A percentile compares a stretch with the other conserved stretches of the same genome.
These are phyloP conservation scores for Trissolcus brochymenae DNA, from an alignment of 2,888 invertebrate species.

Conservation along the genomic window DNA sequence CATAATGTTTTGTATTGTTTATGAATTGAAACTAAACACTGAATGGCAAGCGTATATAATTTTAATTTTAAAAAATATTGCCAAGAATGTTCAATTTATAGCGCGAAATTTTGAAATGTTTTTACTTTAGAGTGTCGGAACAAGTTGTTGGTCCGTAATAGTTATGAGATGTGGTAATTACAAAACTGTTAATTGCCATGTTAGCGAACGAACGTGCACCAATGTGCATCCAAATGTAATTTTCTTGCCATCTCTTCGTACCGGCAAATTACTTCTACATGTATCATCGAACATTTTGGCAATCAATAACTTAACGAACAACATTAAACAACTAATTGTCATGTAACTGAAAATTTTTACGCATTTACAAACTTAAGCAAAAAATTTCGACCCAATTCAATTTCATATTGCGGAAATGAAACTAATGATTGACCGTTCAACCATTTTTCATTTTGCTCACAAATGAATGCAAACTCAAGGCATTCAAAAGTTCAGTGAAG, in stretches of 20 bases:
- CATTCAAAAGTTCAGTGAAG: background rate
- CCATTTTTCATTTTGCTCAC: conserved; percentile 20
- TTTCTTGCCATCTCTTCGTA: conserved; percentile 33
- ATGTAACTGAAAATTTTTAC: too few relatives aligned
- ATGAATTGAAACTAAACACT: too few relatives aligned
- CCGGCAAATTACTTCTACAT: conserved; percentile 34
- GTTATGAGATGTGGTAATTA: conserved; percentile 43
- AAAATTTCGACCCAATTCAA: conserved; percentile 16
- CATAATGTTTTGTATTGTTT: too few relatives aligned
- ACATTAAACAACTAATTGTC: background rate
- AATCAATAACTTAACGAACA: conserved; percentile 18
- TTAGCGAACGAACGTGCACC: conserved; percentile 19
- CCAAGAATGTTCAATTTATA: too few relatives aligned
- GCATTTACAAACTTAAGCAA: background rate
- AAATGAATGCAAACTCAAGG: too few relatives aligned
- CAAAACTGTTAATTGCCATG: conserved; percentile 53
- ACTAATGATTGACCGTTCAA: conserved; percentile 18
- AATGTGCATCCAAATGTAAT: conserved; percentile 35
- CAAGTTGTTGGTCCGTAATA: conserved; percentile 42
- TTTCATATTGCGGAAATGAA: conserved; percentile 33
- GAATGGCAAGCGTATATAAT: too few relatives aligned
- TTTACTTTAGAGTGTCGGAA: conserved; percentile 14
- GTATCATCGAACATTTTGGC: conserved; percentile 26
- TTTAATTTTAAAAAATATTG: too few relatives aligned
- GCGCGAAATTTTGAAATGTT: conserved; percentile 10